Base-by-base conservation (phyloP, 2,797 vertebrate species). In the Lindbergichthys nudifrons region DNA sequence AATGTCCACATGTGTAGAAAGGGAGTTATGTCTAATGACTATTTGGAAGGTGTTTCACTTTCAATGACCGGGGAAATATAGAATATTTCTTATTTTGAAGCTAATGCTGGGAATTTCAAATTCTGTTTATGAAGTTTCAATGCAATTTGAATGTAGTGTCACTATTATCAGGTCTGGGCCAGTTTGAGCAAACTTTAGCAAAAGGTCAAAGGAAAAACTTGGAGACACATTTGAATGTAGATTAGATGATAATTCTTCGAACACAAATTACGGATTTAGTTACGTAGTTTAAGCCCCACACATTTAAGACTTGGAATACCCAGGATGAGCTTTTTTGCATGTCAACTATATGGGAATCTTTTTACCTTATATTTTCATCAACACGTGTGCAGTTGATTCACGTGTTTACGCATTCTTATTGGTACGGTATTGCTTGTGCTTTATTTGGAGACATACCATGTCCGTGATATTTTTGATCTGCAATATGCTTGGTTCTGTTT, bases 191-290 rank as follows among this genome's bases (percentile, higher is more conserved):
- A 71, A 23, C 11, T 64, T 72, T 13, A 43, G 21, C 16, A 53
- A 70, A 65, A 1, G 8, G 10, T 46, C 23, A 26, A 36, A 3
- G 21, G 30, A 21, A 23, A 65, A 62, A 75, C 42, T 53, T 68
- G 7, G 10, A 61, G 21, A 48, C 36, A 63, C 42, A 12, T 72
- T 65, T 0, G 6, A 6, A 3, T 32, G 1, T 39, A 36, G 5
- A 10, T 61, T 7, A 47, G 10, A 23, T 45, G 8, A 16, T 56
- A 2, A 54, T 41, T 36, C 19, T 15, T 23, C 13, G 52, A 8
- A 23, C 30, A 14, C 8, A 54, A 2, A 13, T 1, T 2, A 18
- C 18, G 14, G 18, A 32, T 65, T 7, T 39, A 4, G 36, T 62
- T 46, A 5, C 7, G 0, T 21, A 9, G 18, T 21, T 48, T 32